A percentile compares a stretch with the other conserved stretches of the same genome.
These are phyloP conservation scores for Triplophysa siluroides DNA, from an alignment of 2,113 vertebrate species.

Conservation along the genomic window DNA sequence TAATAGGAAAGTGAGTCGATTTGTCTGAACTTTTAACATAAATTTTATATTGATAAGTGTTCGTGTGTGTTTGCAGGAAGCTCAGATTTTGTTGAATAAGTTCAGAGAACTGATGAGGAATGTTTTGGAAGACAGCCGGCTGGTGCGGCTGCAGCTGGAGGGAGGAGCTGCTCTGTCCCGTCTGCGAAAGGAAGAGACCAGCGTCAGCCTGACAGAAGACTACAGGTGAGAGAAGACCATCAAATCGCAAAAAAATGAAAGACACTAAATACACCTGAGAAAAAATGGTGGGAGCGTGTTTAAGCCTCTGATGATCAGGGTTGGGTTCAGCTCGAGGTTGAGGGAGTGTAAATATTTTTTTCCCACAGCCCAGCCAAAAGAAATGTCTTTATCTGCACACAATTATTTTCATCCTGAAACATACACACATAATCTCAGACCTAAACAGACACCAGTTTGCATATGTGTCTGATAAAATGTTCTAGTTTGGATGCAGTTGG, in stretches of 20 bases:
- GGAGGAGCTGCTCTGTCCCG: slow-evolving; percentile 81
- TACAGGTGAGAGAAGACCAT: slow-evolving; percentile 68
- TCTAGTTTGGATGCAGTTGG: slow-evolving; percentile 18
- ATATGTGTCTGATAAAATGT: slow-evolving; percentile 19
- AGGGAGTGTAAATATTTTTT: slow-evolving; percentile 39
- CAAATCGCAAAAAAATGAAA: not conserved
- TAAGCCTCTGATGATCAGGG: slow-evolving; percentile 27
- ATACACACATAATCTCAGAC: slow-evolving; percentile 13
- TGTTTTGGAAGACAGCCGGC: slow-evolving; percentile 78
- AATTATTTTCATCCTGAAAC: slow-evolving; percentile 24
- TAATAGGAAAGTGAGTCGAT: not conserved
- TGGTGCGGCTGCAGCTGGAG: slow-evolving; percentile 85
- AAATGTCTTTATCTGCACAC: slow-evolving; percentile 44
- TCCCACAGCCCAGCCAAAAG: slow-evolving; percentile 30
- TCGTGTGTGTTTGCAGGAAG: slow-evolving; percentile 74
- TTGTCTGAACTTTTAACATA: not conserved
- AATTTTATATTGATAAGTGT: not conserved
- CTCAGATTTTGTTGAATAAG: slow-evolving; percentile 69
- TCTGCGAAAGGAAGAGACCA: slow-evolving; percentile 80
- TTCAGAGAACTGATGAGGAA: slow-evolving; percentile 79
- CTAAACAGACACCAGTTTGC: slow-evolving; percentile 26
- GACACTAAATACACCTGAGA: too few species aligned
- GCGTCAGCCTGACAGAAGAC: slow-evolving; percentile 73
- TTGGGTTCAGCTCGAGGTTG: not conserved
- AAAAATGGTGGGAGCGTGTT: not conserved